phyloP scores from a whole-genome alignment of 1,140 invertebrate species.

The Danaus plexippus region DNA sequence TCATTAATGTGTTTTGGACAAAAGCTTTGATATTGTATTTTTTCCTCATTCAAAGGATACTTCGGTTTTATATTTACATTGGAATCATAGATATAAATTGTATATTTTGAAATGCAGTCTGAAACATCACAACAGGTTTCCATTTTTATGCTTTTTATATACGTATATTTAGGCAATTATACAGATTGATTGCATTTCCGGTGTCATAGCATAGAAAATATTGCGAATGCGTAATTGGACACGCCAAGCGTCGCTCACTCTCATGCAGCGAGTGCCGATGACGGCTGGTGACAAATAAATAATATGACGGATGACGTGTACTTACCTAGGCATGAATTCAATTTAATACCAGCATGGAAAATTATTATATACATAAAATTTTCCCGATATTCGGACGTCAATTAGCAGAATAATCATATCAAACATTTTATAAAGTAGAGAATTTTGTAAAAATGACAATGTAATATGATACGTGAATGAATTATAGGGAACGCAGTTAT shows the following conservation, averaged over 20 bases:
- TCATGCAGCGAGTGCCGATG: conserved; percentile 47
- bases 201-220: conserved; percentile 63
- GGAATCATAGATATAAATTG: too few relatives aligned
- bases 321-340: conserved; percentile 45
- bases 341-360: conserved; percentile 30
- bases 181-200: conserved; percentile 56
- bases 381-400: too few relatives aligned
- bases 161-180: background rate
- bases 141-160: too few relatives aligned
- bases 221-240: conserved; percentile 66
- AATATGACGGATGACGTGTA: conserved; percentile 63
- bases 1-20: background rate
- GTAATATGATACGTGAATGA: too few relatives aligned
- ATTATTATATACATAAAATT: conserved; percentile 7
- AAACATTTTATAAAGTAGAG: too few relatives aligned
- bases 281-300: conserved; percentile 53
- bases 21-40: conserved; percentile 5
- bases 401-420: too few relatives aligned
- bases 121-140: too few relatives aligned
- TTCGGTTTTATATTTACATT: too few relatives aligned
- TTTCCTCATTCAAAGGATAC: background rate
- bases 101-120: too few relatives aligned
- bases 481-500: too few relatives aligned
- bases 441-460: too few relatives aligned
- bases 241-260: conserved; percentile 46